These are phyloP conservation scores for Chelidonichthys spinosus DNA, from an alignment of 2,797 vertebrate genomes.

Conservation along the genomic window DNA sequence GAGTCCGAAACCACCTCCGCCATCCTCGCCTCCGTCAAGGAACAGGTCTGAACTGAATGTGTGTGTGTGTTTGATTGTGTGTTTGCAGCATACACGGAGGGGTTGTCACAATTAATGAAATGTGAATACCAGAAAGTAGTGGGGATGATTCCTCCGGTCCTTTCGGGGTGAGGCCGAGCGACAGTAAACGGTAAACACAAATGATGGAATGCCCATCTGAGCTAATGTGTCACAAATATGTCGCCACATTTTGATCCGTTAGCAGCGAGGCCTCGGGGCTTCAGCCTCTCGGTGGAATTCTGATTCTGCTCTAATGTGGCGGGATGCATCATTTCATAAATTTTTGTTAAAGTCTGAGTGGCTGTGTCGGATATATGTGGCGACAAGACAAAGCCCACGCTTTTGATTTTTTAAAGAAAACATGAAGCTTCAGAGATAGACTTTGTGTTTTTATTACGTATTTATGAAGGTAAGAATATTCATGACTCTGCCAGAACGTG, in stretches of 20 bases:
- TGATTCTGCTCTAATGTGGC: slow-evolving; percentile 44
- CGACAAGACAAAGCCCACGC: slow-evolving; percentile 11
- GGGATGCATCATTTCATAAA: slow-evolving; percentile 37
- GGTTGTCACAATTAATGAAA: slow-evolving; percentile 59
- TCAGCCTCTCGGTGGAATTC: slow-evolving; percentile 33
- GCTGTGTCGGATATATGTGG: slow-evolving; percentile 28
- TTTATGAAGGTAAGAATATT: slow-evolving; percentile 46
- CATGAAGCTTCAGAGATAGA: slow-evolving; percentile 14
- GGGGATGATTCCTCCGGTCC: slow-evolving; percentile 42
- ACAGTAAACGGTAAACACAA: slow-evolving; percentile 58
- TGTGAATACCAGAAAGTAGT: slow-evolving; percentile 40
- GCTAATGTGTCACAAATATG: slow-evolving; percentile 65
- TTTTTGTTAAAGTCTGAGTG: slow-evolving; percentile 50
- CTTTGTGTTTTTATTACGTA: slow-evolving; percentile 32
- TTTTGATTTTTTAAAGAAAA: slow-evolving; percentile 6
- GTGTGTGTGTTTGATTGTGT: slow-evolving; percentile 1
- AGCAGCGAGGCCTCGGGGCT: slow-evolving; percentile 30
- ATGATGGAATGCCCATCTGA: slow-evolving; percentile 62
- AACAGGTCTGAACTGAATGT: slow-evolving; percentile 87
- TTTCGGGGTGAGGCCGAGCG: slow-evolving; percentile 41
- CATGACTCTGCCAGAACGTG: slow-evolving; percentile 17
- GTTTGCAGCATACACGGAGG: slow-evolving; percentile 5
- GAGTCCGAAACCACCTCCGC: slow-evolving; percentile 98
- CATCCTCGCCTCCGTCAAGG: slow-evolving; percentile 98
- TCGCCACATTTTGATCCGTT: slow-evolving; percentile 52